Evolutionary conservation across 2,888 invertebrate species (phyloP), one percentile per base, ranked within the genome.

Genomic region (Eupithecia pulchellata): DNA sequence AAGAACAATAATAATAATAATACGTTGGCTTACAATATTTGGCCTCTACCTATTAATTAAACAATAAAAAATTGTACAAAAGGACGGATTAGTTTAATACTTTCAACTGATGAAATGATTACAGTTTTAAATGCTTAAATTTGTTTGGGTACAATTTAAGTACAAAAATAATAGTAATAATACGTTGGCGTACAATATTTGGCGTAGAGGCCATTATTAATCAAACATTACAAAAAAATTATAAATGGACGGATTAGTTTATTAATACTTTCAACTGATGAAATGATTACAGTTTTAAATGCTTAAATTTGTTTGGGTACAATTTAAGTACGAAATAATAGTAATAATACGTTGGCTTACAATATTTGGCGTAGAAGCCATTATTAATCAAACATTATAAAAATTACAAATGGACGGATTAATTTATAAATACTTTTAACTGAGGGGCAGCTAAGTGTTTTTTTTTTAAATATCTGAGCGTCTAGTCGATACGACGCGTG

Each of bases 361-460:
- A 11, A 52, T 25, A 52, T 13, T 20, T 25, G 52, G 11, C 20
- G 3, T 39, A 4, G 8, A 47, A n/a, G n/a, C 20, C 11, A n/a
- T n/a, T 25, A 8, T n/a, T 42, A 42, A 42, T 32, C 27, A 4
- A 27, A 39, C 64, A 68, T 68, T 64, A 63, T n/a, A 62, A 55
- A 39, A 66, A 57, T 42, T 62, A 57, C 62, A 55, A 32, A 13
- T 17, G 69, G 69, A 69, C 69, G 61, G 61, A 57, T 57, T 57
- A 17, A 57, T 29, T 14, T 20, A n/a, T n/a, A n/a, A 32, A n/a
- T n/a, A n/a, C n/a, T n/a, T n/a, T n/a, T n/a, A n/a, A n/a, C n/a
- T n/a, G n/a, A n/a, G n/a, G n/a, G n/a, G n/a, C n/a, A n/a, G n/a
- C n/a, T n/a, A n/a, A n/a, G n/a, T n/a, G n/a, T n/a, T n/a, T n/a